Conservation (phyloP, 2,888 invertebrate genomes). For the Drosophila paranaensis region DNA sequence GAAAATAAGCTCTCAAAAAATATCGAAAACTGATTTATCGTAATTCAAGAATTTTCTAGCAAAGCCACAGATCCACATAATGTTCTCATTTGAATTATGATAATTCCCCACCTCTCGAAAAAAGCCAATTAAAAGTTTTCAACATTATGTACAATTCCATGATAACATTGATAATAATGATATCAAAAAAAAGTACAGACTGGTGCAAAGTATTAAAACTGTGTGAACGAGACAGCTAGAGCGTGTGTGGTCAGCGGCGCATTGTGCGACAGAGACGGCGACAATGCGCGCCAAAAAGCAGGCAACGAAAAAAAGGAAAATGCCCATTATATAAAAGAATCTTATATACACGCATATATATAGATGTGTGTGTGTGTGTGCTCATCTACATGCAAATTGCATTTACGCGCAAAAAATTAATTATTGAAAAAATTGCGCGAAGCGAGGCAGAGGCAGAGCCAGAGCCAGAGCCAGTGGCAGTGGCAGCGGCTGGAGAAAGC, state of each 20-base stretch:
- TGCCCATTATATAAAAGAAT: conserved; percentile 40
- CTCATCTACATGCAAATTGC: conserved; percentile 76
- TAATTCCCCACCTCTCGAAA: not conserved
- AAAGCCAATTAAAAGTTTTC: not conserved
- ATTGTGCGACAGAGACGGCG: conserved; percentile 43
- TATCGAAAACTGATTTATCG: not conserved
- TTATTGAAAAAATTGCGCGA: conserved; percentile 76
- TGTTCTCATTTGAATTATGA: not conserved
- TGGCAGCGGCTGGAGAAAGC: conserved; percentile 9
- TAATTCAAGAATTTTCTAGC: not conserved
- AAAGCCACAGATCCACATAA: not conserved
- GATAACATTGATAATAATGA: not conserved
- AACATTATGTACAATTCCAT: not conserved
- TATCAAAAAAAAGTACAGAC: conserved; percentile 49
- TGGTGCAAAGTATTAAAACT: conserved; percentile 32
- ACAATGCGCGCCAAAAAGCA: conserved; percentile 63
- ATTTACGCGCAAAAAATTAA: conserved; percentile 80
- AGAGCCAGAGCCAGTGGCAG: not conserved
- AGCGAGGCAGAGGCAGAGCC: conserved; percentile 23
- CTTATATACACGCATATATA: conserved; percentile 3
- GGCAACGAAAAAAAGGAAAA: conserved; percentile 49
- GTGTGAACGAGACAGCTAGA: conserved; percentile 32
- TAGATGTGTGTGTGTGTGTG: conserved; percentile 14
- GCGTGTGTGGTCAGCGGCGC: conserved; percentile 29
- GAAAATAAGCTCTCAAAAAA: not conserved